Base-by-base conservation (phyloP, 1,140 invertebrate species). In the Drosophila sechellia region DNA sequence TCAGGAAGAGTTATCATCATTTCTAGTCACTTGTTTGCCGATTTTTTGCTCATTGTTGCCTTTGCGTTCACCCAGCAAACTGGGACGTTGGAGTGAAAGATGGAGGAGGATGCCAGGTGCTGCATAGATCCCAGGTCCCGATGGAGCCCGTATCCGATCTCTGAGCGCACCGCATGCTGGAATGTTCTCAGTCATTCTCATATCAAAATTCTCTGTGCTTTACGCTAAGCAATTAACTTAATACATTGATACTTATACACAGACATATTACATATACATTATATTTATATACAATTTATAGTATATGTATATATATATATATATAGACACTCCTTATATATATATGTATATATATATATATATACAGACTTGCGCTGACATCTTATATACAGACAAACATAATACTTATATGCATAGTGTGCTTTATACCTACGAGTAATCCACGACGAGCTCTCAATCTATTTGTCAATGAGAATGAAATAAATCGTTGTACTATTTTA, bases 401-500 rank as follows among this genome's bases (percentile, higher is more conserved):
- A 71, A 72, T 55, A 71, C 49, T 58, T 76, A 79, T 34, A 64
- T 83, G 68, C 59, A 72, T 85, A 71, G 61, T 78, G 83, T 86
- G 77, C 81, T 86, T 86, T 85, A 81, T 85, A 86, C 81, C 73
- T 74, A 74, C 55, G 73, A 74, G 63, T 84, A 85, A 77, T 77
- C 52, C 68, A 70, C 46, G 31, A 78, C 52, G 81, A 86, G 70
- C 78, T 86, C 81, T 55, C 81, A 81, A 81, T 86, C 70, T 76
- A 87, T 76, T 76, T 86, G 83, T 86, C 83, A 87, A 86, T 86
- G 81, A 86, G 65, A 55, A 73, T 68, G 63, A 98, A 97, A 35
- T 99, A 98, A 93, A 98, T 98, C 34, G 68, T 59, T 57, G 53
- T 64, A 65, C 60, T 65, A 98, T 99, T 55, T 94, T 99, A 27